Percentiles rank a stretch among this genome's conserved stretches.
These are phyloP conservation scores for Circus cinereus DNA, from an alignment of 2,797 vertebrate genomes.

Conservation along the genomic window DNA sequence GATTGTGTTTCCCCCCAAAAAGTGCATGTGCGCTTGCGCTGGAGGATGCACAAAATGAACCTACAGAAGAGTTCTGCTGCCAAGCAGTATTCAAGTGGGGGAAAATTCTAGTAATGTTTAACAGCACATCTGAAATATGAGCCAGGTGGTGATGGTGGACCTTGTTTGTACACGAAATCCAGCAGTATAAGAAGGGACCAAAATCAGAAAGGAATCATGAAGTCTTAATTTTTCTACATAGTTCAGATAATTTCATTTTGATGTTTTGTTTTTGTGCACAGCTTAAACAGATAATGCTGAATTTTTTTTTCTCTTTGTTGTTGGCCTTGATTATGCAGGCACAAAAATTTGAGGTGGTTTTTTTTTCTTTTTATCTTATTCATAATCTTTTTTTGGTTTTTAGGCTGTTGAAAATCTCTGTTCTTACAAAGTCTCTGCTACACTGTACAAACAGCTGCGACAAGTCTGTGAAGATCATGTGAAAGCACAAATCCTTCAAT, in stretches of 20 bases:
- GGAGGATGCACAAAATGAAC: background rate
- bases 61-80: background rate
- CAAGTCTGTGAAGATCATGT: conserved; percentile 83
- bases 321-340: background rate
- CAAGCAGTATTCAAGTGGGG: background rate
- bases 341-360: background rate
- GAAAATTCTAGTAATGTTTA: background rate
- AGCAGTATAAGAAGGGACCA: background rate
- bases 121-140: background rate
- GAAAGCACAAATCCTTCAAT: conserved; percentile 79
- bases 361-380: background rate
- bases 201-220: background rate
- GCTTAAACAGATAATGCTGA: background rate
- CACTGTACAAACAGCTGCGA: conserved; percentile 79
- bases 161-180: background rate
- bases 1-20: background rate
- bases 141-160: background rate
- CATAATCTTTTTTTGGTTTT: background rate
- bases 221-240: background rate
- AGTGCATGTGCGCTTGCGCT: accelerated
- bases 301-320: background rate
- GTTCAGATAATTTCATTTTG: background rate
- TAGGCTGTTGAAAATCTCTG: conserved; percentile 85
- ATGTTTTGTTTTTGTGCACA: background rate
- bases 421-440: conserved; percentile 81